These are phyloP conservation scores for Botia almorhae DNA, from an alignment of 2,797 vertebrate genomes.

Conservation along the genomic window DNA sequence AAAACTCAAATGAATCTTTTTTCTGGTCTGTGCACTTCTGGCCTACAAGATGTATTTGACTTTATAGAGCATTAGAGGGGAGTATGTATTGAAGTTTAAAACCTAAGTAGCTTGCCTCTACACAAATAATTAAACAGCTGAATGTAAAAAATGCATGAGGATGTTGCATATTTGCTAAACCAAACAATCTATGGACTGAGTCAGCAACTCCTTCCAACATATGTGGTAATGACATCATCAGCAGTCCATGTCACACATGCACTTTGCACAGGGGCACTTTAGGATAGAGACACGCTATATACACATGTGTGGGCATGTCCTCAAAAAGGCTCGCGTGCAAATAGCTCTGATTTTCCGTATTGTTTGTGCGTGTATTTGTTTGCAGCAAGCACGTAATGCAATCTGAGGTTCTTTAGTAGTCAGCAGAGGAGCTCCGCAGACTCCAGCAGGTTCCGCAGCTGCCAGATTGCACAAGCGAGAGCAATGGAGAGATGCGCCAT, in stretches of 20 bases:
- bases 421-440: slow-evolving; percentile 84
- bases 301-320: background rate
- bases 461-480: slow-evolving; percentile 96
- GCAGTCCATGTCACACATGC: background rate
- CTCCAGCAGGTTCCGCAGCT: slow-evolving; percentile 90
- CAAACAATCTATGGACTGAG: background rate
- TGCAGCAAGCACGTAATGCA: slow-evolving; percentile 51
- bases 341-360: background rate
- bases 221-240: background rate
- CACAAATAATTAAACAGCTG: background rate
- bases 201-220: background rate
- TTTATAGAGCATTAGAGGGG: too few species aligned
- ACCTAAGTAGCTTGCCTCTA: background rate
- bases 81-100: too few species aligned
- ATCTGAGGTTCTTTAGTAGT: slow-evolving; percentile 58
- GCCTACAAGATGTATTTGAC: background rate
- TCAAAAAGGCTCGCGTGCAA: slow-evolving; percentile 22
- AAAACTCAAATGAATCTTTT: slow-evolving; percentile 39
- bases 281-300: background rate
- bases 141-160: background rate
- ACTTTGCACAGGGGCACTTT: background rate
- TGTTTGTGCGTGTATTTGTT: slow-evolving; percentile 23
- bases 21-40: background rate
- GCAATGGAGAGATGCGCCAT: slow-evolving; percentile 79
- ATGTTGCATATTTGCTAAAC: background rate